phyloP scores from a whole-genome alignment of 2,888 invertebrate species.

The Ichneumoninae sp. region DNA sequence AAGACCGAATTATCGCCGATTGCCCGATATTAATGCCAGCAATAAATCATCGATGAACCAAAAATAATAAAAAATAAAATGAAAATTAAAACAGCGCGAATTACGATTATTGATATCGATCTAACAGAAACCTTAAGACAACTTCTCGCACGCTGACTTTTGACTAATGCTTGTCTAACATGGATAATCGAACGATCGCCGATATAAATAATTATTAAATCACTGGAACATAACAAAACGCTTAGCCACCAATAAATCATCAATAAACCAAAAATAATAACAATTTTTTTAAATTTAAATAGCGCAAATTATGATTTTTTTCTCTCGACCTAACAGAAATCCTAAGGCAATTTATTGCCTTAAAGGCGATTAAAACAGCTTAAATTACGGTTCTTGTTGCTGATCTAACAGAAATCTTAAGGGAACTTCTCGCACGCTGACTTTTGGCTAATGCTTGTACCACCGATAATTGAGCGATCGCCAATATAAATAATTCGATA shows the following conservation, averaged over 20 bases:
- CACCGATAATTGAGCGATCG: background rate
- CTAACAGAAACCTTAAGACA: background rate
- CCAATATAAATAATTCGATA: background rate
- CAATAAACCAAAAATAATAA: no score
- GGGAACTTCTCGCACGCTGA: background rate
- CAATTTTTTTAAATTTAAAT: no score
- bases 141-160: background rate
- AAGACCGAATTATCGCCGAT: conserved; percentile 13
- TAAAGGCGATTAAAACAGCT: no score
- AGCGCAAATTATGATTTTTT: background rate
- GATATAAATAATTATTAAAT: background rate
- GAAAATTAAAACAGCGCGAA: background rate
- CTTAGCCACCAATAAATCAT: background rate
- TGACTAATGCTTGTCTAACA: background rate
- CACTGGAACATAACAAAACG: conserved; percentile 1
- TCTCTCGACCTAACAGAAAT: background rate
- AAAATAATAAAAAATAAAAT: no score
- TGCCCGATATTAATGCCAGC: background rate
- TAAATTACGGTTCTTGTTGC: no score
- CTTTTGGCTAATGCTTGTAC: conserved; percentile 1
- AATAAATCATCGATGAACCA: background rate
- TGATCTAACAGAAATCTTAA: background rate
- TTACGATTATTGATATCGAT: background rate
- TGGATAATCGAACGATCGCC: background rate
- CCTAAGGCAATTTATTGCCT: background rate